These are phyloP conservation scores for Rapana venosa DNA, from an alignment of 2,888 invertebrate species.

Conservation along the genomic window DNA sequence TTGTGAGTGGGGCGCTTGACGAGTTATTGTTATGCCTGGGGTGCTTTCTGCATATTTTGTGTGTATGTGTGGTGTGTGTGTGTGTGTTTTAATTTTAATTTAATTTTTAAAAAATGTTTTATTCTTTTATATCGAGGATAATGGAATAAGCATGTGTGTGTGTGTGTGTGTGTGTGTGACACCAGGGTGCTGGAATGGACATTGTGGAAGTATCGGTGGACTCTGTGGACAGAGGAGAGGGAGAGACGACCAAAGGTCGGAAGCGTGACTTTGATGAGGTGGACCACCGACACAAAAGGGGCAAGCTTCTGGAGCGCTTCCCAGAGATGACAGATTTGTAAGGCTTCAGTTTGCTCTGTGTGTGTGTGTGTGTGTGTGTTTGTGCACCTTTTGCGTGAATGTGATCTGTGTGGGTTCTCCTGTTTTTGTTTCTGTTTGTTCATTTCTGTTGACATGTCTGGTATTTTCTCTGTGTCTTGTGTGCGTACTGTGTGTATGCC, in stretches of 20 bases:
- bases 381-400: neutral
- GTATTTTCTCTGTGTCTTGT: neutral
- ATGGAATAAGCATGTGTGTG: too few relatives aligned
- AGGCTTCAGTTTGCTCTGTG: neutral
- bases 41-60: too few relatives aligned
- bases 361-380: neutral
- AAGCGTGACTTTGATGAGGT: slow-evolving; percentile 48
- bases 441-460: neutral
- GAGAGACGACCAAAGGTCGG: neutral
- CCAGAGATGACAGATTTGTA: slow-evolving; percentile 82
- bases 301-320: slow-evolving; percentile 83
- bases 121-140: too few relatives aligned
- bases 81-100: too few relatives aligned
- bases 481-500: neutral
- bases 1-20: too few relatives aligned
- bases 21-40: too few relatives aligned
- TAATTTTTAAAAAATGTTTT: too few relatives aligned
- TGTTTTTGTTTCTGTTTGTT: neutral
- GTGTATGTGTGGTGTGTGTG: too few relatives aligned
- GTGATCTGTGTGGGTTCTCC: neutral
- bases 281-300: slow-evolving; percentile 51
- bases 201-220: neutral
- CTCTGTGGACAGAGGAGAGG: neutral
- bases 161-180: neutral
- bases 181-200: neutral